These are phyloP conservation scores for Silurus asotus DNA, from an alignment of 2,113 vertebrate species.

Conservation along the genomic window DNA sequence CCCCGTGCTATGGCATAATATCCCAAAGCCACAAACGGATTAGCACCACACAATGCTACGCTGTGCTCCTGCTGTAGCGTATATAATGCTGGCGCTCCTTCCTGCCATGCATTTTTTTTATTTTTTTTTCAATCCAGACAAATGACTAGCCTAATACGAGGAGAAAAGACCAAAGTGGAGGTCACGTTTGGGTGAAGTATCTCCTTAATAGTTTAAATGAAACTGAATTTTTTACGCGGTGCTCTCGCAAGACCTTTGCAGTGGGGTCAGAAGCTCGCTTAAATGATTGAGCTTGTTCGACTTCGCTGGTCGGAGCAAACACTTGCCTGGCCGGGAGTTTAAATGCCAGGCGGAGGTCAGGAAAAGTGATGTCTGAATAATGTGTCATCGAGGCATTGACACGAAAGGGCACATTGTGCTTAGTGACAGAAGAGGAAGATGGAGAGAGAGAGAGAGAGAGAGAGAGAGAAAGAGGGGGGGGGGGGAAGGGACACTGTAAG, in stretches of 20 bases:
- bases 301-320: conserved; percentile 78
- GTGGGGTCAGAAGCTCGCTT: conserved; percentile 61
- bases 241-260: conserved; percentile 13
- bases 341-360: conserved; percentile 84
- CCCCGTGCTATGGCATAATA: neutral
- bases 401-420: conserved; percentile 72
- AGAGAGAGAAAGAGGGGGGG: neutral
- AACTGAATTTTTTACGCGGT: conserved; percentile 32
- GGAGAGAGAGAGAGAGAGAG: conserved; percentile 62
- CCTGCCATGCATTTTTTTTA: neutral
- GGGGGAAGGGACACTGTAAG: conserved; percentile 24
- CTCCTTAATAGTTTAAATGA: conserved; percentile 45
- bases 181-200: conserved; percentile 44
- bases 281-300: conserved; percentile 76
- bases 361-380: conserved; percentile 79
- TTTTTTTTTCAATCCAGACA: conserved; percentile 23
- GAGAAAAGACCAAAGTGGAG: conserved; percentile 25
- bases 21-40: neutral
- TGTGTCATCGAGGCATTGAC: conserved; percentile 80
- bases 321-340: conserved; percentile 78
- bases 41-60: neutral
- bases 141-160: conserved; percentile 29
- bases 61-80: neutral
- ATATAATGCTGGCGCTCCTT: neutral
- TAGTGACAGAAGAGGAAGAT: conserved; percentile 38